Evolutionary conservation across 2,888 invertebrate genomes (phyloP), one percentile per base, ranked within the genome.

Genomic region (Cremastinae sp.): DNA sequence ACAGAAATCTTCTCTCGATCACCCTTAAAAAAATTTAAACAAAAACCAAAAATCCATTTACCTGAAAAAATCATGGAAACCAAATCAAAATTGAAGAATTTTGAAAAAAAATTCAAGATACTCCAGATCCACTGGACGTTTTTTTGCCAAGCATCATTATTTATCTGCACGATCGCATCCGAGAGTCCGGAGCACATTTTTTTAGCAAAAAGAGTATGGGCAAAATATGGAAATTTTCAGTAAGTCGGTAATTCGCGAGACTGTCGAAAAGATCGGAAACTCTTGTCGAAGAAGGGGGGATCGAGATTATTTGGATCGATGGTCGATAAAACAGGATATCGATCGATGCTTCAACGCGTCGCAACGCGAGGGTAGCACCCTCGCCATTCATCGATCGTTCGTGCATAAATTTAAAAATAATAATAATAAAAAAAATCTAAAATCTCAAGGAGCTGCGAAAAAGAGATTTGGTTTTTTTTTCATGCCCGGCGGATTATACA

Each of bases 271-370:
- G 10, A 5, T 41, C 41, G 41, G 9, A 41, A 28, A 3, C 36
- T 49, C 36, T 36, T 12, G 49, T 0, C 8, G n/a, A 16, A 8
- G 3, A 22, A 45, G 16, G 9, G 14, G 10, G 41, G 66, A 66
- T 53, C 54, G 5, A 66, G 34, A 45, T 2, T 8, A 8, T n/a
- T n/a, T n/a, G n/a, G n/a, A 9, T 20, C 45, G 18, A 18, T 16
- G 9, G 18, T 68, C 58, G 68, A 16, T 68, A 68, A 43, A 71
- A 61, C n/a, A 53, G 51, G 16, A n/a, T 53, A 16, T 22, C 16
- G 61, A 61, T 62, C 61, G 43, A 53, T 51, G 12, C 4, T 28
- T 4, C 12, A 18, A 18, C 8, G 7, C 18, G n/a, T 49, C 4
- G 2, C 12, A 14, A 16, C 18, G 43, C 20, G 62, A 49, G 47